These are phyloP conservation scores for Danio rerio DNA, from an alignment of 2,113 vertebrate species.

Conservation along the genomic window DNA sequence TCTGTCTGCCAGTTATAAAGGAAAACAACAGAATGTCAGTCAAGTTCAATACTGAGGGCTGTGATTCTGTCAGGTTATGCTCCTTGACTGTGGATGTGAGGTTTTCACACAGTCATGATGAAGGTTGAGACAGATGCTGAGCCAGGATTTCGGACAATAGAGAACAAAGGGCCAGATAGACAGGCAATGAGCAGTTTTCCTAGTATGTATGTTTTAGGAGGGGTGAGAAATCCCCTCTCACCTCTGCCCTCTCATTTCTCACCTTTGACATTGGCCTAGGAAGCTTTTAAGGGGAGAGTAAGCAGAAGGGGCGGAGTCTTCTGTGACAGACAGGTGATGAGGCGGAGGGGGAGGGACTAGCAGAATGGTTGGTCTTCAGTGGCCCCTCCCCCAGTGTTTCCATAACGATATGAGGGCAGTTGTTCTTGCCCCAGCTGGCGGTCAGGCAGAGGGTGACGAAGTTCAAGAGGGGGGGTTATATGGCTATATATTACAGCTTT, in stretches of 20 bases:
- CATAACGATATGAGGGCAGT: conserved; percentile 35
- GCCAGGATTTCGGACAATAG: conserved; percentile 46
- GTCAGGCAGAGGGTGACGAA: conserved; percentile 44
- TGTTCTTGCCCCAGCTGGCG: conserved; percentile 64
- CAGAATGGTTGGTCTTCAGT: conserved; percentile 65
- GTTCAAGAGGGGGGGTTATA: conserved; percentile 37
- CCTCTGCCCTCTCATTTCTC: conserved; percentile 65
- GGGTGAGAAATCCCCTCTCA: conserved; percentile 55
- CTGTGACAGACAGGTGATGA: conserved; percentile 42
- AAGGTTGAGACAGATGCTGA: conserved; percentile 56
- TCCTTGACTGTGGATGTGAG: not conserved
- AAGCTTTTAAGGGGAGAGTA: conserved; percentile 49
- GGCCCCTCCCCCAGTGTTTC: conserved; percentile 39
- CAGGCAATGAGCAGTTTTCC: conserved; percentile 21
- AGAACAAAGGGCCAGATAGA: conserved; percentile 26
- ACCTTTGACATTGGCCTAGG: conserved; percentile 60
- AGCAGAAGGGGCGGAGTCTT: conserved; percentile 43
- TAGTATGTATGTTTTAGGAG: conserved; percentile 40
- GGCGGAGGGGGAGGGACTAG: conserved; percentile 46
- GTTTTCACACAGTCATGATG: conserved; percentile 51
- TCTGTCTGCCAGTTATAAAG: not conserved
- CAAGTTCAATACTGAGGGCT: conserved; percentile 39
- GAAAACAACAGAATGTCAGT: not conserved
- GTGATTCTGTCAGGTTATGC: not conserved
- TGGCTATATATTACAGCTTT: conserved; percentile 33